phyloP scores from a whole-genome alignment of 2,888 invertebrate genomes.

The Cheilosia urbana region DNA sequence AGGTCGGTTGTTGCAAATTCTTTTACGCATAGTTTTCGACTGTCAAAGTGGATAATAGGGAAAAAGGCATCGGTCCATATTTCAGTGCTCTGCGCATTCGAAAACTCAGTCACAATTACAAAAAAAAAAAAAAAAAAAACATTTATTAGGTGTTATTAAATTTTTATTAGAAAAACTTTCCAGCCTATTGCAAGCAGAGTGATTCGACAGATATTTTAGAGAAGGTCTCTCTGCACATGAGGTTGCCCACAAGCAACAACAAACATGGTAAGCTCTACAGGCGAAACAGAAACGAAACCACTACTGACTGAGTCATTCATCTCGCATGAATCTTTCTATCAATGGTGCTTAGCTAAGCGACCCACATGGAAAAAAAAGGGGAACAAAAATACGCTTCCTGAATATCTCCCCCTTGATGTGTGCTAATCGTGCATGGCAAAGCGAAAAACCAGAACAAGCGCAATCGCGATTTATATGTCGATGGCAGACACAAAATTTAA shows the following conservation, averaged over 20 bases:
- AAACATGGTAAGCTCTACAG: background rate
- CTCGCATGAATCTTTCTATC: conserved; percentile 1
- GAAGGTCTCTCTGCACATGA: too few species aligned
- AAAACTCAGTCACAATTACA: too few species aligned
- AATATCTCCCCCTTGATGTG: conserved; percentile 39
- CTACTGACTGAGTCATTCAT: conserved; percentile 21
- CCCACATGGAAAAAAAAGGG: conserved; percentile 18
- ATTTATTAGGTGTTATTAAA: too few species aligned
- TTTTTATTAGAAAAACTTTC: too few species aligned
- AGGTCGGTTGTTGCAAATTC: too few species aligned
- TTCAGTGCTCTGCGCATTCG: too few species aligned
- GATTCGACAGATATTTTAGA: too few species aligned
- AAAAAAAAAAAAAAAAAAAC: too few species aligned
- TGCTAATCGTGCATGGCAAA: conserved; percentile 33
- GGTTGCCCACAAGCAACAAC: background rate
- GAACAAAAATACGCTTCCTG: conserved; percentile 28
- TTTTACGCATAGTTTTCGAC: too few species aligned
- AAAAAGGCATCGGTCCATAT: too few species aligned
- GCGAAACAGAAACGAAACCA: background rate
- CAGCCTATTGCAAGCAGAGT: too few species aligned
- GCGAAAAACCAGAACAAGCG: background rate
- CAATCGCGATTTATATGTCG: conserved; percentile 54
- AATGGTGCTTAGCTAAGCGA: conserved; percentile 15
- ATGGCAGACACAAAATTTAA: conserved; percentile 44
- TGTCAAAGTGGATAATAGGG: too few species aligned